These are phyloP conservation scores for Malurus melanocephalus DNA, from an alignment of 2,113 vertebrate species.

Conservation along the genomic window DNA sequence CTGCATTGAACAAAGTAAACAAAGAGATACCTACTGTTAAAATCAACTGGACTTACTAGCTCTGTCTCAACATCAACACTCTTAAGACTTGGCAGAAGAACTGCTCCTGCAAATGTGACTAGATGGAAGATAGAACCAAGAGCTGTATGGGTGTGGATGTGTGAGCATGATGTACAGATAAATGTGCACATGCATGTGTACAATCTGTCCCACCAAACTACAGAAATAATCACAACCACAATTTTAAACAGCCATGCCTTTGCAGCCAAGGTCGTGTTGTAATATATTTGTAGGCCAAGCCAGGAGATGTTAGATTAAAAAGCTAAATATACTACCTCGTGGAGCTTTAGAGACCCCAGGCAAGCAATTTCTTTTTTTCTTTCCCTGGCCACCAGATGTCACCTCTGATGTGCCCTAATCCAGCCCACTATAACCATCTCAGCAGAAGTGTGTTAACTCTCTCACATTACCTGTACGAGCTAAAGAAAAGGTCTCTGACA, in stretches of 20 bases:
- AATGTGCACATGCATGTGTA: not conserved
- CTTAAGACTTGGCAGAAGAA: not conserved
- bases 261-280: not conserved
- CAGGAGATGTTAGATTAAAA: not conserved
- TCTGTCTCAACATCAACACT: not conserved
- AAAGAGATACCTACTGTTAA: not conserved
- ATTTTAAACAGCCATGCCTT: not conserved
- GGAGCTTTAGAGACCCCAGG: not conserved
- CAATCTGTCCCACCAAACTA: not conserved
- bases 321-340: not conserved
- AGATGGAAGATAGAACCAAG: not conserved
- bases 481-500: not conserved
- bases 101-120: not conserved
- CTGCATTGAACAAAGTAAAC: not conserved
- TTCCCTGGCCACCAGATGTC: not conserved
- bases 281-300: not conserved
- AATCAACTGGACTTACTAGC: not conserved
- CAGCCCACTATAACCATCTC: not conserved
- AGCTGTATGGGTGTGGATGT: fast-evolving
- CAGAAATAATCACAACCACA: not conserved
- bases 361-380: not conserved
- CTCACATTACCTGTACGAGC: not conserved
- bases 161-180: not conserved
- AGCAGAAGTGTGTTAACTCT: not conserved
- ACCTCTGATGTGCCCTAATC: not conserved